These are phyloP conservation scores for Epinotia ramella DNA, from an alignment of 2,888 invertebrate species.

Conservation along the genomic window DNA sequence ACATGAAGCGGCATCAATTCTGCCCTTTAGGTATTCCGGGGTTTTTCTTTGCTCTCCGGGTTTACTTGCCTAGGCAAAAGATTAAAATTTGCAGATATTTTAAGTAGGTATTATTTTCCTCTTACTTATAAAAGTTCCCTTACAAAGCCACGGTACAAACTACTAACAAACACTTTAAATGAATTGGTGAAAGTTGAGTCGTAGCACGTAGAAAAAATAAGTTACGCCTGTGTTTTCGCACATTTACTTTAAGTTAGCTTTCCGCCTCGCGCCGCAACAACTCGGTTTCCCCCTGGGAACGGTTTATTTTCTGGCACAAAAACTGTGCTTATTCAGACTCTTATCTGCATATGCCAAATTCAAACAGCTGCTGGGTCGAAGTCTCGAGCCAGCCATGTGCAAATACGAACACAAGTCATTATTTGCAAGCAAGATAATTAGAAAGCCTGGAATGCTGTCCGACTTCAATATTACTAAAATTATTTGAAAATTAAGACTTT, in stretches of 20 bases:
- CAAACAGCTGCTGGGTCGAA: constrained; percentile 44
- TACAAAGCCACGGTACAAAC: not conserved
- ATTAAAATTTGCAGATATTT: constrained; percentile 12
- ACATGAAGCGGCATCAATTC: constrained; percentile 54
- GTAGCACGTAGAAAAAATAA: constrained; percentile 30
- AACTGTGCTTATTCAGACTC: constrained; percentile 44
- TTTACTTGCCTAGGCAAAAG: constrained; percentile 19
- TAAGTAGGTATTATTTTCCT: constrained; percentile 7
- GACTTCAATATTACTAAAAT: not conserved
- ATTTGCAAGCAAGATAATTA: constrained; percentile 28
- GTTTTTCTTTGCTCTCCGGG: constrained; percentile 45
- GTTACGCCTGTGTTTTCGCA: constrained; percentile 35
- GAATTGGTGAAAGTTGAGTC: constrained; percentile 7
- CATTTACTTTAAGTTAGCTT: constrained; percentile 40
- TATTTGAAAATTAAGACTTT: too few species aligned
- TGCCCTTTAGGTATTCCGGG: constrained; percentile 53
- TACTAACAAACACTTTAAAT: constrained; percentile 19
- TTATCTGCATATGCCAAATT: constrained; percentile 46
- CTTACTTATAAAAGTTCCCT: not conserved
- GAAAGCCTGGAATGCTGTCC: not conserved
- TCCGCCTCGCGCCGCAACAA: constrained; percentile 36
- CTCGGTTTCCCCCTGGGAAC: constrained; percentile 32
- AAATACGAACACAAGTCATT: constrained; percentile 29
- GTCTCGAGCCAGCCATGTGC: constrained; percentile 35
- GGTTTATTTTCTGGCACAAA: constrained; percentile 45